Conservation (phyloP, 2,797 vertebrate species). For the Micropoecilia bifurca region DNA sequence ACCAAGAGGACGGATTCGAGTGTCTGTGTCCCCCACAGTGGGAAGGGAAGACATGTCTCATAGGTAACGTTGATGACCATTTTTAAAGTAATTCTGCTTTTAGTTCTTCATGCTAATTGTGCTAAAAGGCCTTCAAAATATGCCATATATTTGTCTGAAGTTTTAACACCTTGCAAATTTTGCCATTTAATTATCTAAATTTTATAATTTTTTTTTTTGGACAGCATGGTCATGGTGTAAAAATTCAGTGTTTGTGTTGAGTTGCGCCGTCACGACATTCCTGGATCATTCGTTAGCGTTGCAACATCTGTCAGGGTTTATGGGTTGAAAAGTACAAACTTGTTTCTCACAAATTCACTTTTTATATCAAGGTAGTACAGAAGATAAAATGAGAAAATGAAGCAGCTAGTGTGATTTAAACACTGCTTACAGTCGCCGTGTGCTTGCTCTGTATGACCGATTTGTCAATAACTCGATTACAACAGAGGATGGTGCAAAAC, state of each 20-base stretch:
- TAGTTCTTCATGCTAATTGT: background rate
- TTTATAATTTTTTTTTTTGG: background rate
- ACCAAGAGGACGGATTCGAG: conserved; percentile 91
- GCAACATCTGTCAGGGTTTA: background rate
- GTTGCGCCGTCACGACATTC: background rate
- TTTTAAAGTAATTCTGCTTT: background rate
- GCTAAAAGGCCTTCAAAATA: background rate
- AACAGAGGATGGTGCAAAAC: no score
- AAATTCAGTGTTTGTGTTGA: background rate
- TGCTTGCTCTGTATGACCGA: background rate
- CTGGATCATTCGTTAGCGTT: background rate
- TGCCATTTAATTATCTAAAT: background rate
- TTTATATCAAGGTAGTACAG: background rate
- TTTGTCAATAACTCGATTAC: background rate
- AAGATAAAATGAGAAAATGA: background rate
- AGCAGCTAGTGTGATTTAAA: background rate
- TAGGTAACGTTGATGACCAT: conserved; percentile 78
- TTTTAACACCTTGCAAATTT: background rate
- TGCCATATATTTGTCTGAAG: background rate
- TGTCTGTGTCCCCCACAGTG: conserved; percentile 94
- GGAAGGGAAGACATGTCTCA: conserved; percentile 93
- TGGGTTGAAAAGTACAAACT: background rate
- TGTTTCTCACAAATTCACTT: background rate
- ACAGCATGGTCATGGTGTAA: background rate
- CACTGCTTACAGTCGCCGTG: background rate